phyloP scores from a whole-genome alignment of 2,113 vertebrate genomes.

The Echinops telfairi region DNA sequence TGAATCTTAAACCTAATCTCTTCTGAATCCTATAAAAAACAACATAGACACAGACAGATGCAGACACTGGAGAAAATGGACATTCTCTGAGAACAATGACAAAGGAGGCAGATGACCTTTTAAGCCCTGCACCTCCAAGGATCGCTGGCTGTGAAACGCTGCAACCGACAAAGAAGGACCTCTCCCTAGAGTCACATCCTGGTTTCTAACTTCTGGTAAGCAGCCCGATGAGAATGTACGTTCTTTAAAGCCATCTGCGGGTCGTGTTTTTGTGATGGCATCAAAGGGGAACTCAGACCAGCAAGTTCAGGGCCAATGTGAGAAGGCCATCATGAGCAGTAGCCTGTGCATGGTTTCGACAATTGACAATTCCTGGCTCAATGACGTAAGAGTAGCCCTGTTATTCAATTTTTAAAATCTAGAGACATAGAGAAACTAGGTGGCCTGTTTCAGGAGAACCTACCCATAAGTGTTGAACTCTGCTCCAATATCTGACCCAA shows the following conservation, averaged over 20 bases:
- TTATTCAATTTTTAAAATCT: neutral
- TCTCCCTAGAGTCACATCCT: neutral
- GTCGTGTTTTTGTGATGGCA: neutral
- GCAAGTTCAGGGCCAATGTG: neutral
- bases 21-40: neutral
- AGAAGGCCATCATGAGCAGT: neutral
- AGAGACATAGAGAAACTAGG: neutral
- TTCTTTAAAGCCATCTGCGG: neutral
- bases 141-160: neutral
- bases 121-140: neutral
- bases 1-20: neutral
- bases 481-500: neutral
- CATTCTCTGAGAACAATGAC: neutral
- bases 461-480: accelerated
- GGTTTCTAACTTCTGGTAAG: neutral
- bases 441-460: neutral
- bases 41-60: neutral
- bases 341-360: neutral
- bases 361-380: neutral
- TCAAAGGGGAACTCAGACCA: neutral
- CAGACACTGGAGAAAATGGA: neutral
- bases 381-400: neutral
- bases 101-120: neutral
- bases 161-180: neutral
- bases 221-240: neutral